Conservation (phyloP, 2,888 invertebrate genomes). For the Shargacucullia verbasci region DNA sequence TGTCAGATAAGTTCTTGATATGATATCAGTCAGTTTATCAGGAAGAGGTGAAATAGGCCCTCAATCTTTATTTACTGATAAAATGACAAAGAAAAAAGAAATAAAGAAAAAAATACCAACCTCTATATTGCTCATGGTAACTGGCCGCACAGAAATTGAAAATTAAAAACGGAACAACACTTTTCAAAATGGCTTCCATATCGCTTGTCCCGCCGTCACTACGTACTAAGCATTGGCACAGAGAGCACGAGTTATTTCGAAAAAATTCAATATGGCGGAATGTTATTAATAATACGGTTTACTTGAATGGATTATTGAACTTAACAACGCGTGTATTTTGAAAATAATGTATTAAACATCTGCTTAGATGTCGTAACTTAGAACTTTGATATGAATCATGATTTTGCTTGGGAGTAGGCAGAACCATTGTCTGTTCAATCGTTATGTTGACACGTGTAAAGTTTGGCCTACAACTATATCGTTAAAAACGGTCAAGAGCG, state of each 20-base stretch:
- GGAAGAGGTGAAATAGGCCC: no score
- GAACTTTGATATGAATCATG: constrained; percentile 16
- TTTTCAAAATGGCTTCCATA: constrained; percentile 21
- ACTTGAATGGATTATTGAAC: constrained; percentile 46
- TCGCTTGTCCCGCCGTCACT: background rate
- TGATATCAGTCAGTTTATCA: no score
- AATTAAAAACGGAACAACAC: constrained; percentile 42
- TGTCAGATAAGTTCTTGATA: no score
- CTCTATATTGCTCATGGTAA: constrained; percentile 81
- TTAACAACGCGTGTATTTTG: constrained; percentile 35
- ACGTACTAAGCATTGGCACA: background rate
- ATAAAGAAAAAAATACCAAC: constrained; percentile 58
- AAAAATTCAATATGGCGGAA: constrained; percentile 19
- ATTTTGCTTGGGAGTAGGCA: no score
- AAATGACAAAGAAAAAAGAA: no score
- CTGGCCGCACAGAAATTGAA: constrained; percentile 65
- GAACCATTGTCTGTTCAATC: no score
- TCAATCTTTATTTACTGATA: no score
- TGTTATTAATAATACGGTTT: constrained; percentile 19
- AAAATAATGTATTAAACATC: constrained; percentile 42
- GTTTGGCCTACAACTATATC: no score
- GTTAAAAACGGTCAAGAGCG: no score
- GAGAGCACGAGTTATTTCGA: background rate
- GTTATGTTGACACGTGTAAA: no score
- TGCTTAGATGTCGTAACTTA: constrained; percentile 4